Evolutionary conservation across 2,888 invertebrate species (phyloP), one percentile per base, ranked within the genome.

Genomic region (Malacosoma neustria): DNA sequence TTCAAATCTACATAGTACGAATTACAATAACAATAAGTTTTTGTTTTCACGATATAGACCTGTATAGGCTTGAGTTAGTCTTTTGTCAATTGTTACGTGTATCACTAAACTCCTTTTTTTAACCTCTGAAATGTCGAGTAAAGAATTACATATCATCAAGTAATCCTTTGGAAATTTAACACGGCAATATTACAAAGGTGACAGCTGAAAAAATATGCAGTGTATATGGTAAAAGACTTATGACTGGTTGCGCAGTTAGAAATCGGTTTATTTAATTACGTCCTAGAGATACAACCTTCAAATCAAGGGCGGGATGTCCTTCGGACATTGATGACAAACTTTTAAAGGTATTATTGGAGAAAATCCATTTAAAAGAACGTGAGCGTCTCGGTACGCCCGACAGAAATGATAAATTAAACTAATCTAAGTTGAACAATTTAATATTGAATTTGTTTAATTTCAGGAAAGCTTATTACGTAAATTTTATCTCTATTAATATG

Each of bases 121-220:
- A 14, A 14, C 34, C 34, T 34, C 34, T 34, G 34, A 34, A 34
- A 34, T 34, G 34, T 14, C 14, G 34, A 6, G 34, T 14, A 6
- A 14, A 14, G 15, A 34, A 34, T 6, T 34, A 34, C 14, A 34
- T 34, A 34, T 34, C 34, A 22, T 34, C 34, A 34, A 15, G n/a
- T 34, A 14, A 14, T 34, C 15, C 34, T 34, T 14, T 34, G 15
- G 15, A 11, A 34, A 34, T 34, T 34, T 14, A 34, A 34, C 34
- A 14, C 9, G 14, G 34, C 34, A 34, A 34, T 7, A 34, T 14
- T 14, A 11, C 14, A 15, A 34, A 14, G 34, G 34, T 11, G 14
- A 34, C 14, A 34, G 13, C 13, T 14, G 15, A 34, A 34, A 34
- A 34, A 34, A 34, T 34, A 34, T 34, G 34, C 34, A 34, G 34